These are phyloP conservation scores for Ophiothrix spiculata DNA, from an alignment of 35 echinoderm and acorn worm genomes.

Conservation along the genomic window DNA sequence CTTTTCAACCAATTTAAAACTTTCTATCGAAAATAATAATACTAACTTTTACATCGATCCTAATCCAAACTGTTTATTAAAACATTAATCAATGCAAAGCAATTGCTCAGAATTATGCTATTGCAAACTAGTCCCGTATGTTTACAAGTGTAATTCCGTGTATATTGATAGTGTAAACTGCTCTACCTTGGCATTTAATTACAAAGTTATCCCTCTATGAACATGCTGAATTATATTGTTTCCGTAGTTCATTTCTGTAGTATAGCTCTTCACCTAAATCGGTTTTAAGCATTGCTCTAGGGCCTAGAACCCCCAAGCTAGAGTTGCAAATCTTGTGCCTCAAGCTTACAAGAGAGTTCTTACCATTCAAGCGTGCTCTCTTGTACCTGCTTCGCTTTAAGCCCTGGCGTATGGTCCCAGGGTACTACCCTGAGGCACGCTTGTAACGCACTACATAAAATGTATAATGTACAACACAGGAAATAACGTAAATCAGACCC, in stretches of 20 bases:
- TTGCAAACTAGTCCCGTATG: too few species aligned
- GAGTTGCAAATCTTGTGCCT: not conserved
- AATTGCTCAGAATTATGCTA: too few species aligned
- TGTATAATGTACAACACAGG: too few species aligned
- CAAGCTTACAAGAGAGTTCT: not conserved
- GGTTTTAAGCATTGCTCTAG: not conserved
- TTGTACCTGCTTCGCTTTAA: not conserved
- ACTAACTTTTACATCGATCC: too few species aligned
- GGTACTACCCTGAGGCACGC: conserved; percentile 6
- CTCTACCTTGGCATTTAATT: not conserved
- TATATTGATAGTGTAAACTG: not conserved
- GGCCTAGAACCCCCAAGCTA: not conserved
- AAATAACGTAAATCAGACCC: too few species aligned
- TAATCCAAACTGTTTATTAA: too few species aligned
- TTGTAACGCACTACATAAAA: too few species aligned
- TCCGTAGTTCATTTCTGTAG: not conserved
- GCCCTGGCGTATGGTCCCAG: not conserved
- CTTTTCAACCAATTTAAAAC: too few species aligned
- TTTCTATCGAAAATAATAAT: too few species aligned
- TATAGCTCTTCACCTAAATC: not conserved
- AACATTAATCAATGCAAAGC: too few species aligned
- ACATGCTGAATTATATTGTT: too few species aligned
- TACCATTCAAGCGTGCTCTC: not conserved
- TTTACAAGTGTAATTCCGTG: not conserved
- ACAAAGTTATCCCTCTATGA: not conserved